phyloP scores from a whole-genome alignment of 1,140 invertebrate species.

The Tetramorium parvispinum region DNA sequence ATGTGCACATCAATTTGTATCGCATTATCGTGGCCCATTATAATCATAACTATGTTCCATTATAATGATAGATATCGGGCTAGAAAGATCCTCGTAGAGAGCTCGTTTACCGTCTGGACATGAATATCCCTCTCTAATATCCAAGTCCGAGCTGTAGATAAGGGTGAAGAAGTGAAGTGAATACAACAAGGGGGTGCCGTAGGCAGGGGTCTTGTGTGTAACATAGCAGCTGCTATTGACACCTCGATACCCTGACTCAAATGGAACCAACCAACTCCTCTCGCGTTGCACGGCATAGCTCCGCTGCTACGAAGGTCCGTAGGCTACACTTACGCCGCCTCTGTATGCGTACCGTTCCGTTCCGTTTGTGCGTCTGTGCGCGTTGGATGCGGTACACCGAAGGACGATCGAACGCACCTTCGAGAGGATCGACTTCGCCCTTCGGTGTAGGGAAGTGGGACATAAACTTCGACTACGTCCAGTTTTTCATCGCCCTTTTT shows the following conservation, averaged over 20 bases:
- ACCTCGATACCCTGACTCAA: slow-evolving; percentile 85
- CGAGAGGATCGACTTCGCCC: slow-evolving; percentile 51
- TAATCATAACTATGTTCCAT: slow-evolving; percentile 37
- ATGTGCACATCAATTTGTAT: background rate
- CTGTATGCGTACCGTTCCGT: slow-evolving; percentile 37
- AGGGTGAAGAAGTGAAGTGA: slow-evolving; percentile 82
- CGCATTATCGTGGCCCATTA: background rate
- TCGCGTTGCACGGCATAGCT: slow-evolving; percentile 80
- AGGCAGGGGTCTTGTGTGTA: slow-evolving; percentile 83
- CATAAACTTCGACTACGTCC: slow-evolving; percentile 33
- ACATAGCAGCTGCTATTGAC: slow-evolving; percentile 85
- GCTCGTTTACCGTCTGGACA: slow-evolving; percentile 72
- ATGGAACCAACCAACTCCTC: slow-evolving; percentile 83
- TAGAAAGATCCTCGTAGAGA: slow-evolving; percentile 43
- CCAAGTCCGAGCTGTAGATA: slow-evolving; percentile 76
- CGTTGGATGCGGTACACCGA: slow-evolving; percentile 51
- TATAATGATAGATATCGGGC: slow-evolving; percentile 41
- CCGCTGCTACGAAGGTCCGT: slow-evolving; percentile 72
- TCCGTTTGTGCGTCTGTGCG: slow-evolving; percentile 61
- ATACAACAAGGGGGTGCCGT: slow-evolving; percentile 79
- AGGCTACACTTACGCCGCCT: slow-evolving; percentile 49
- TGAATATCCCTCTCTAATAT: slow-evolving; percentile 74
- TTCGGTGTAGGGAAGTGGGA: slow-evolving; percentile 30
- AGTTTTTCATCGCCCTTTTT: slow-evolving; percentile 11
- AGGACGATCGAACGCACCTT: slow-evolving; percentile 67